Base-by-base conservation (phyloP, 2,888 invertebrate species). In the Matsumyia berberina region DNA sequence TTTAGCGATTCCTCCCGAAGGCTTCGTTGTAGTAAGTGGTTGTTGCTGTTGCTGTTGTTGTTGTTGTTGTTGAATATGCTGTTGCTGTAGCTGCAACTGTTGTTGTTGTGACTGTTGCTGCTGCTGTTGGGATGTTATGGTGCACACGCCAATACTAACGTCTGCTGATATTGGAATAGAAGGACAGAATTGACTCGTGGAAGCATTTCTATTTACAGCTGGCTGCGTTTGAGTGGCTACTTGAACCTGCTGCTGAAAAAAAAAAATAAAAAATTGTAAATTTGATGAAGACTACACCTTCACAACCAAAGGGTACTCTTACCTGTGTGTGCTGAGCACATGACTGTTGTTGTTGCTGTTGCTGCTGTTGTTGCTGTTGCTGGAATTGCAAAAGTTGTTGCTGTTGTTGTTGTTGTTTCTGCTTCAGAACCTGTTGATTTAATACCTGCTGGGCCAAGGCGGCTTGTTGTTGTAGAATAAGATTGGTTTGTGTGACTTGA, bases 181-280 rank as follows among this genome's bases (percentile, higher is more conserved):
- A 1, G 89, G 88, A 78, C 89, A 89, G 69, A 88, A 89, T 69
- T 89, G 89, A 49, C 87, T 87, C 17, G 86, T 87, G n/a, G 87
- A 87, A 57, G 86, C 86, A 66, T 82, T 82, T 31, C 83, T 70
- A 39, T 89, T 88, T 7, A 91, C 91, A 7, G 90, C 88, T 51
- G 93, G 92, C 86, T 93, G 93, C 3, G 94, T 94, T 88, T 94
- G 94, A 1, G 94, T 94, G 15, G 94, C 94, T 15, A 94, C 94
- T 91, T 94, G 94, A 49, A 94, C 94, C 89, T 94, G 93, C 88
- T 93, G 92, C 39, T 62, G 15, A n/a, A 64, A 51, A 24, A 24
- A 24, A 1, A 24, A 24, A n/a, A n/a, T n/a, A n/a, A 9, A 29
- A 86, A 58, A 44, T 58, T 15, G 46, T n/a, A 9, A 46, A 12